A percentile compares a stretch with the other conserved stretches of the same genome.
phyloP scores from a whole-genome alignment of 1,140 invertebrate species.

The Cepaea nemoralis region DNA sequence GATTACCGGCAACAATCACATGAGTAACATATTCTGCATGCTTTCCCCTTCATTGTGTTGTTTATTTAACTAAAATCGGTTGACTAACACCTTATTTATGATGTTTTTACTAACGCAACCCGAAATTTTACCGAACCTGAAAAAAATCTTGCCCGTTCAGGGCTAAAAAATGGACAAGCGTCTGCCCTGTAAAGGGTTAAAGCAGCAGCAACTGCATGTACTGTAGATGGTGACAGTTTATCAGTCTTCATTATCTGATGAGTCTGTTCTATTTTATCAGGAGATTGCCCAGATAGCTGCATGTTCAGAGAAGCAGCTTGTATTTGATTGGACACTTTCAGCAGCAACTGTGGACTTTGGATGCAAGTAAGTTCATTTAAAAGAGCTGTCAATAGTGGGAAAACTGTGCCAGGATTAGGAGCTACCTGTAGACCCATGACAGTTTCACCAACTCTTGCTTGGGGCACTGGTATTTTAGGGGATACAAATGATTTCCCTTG shows the following conservation, averaged over 20 bases:
- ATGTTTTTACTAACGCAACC: too few relatives aligned
- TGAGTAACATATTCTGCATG: too few relatives aligned
- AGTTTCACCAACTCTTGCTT: conserved; percentile 14
- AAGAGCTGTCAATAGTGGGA: conserved; percentile 62
- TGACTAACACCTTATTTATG: too few relatives aligned
- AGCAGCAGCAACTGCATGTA: conserved; percentile 29
- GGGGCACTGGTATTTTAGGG: neutral
- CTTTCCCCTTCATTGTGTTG: too few relatives aligned
- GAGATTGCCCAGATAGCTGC: neutral
- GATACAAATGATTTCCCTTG: neutral
- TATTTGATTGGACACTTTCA: conserved; percentile 53
- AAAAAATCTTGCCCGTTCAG: too few relatives aligned
- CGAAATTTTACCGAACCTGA: too few relatives aligned
- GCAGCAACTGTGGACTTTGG: conserved; percentile 56
- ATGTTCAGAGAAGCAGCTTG: conserved; percentile 16
- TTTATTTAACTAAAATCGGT: too few relatives aligned
- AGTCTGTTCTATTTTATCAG: neutral
- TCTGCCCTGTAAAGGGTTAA: too few relatives aligned
- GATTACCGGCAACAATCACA: too few relatives aligned
- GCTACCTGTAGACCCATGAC: conserved; percentile 20
- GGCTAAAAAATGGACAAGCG: too few relatives aligned
- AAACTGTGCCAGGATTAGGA: conserved; percentile 43
- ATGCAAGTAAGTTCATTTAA: conserved; percentile 60
- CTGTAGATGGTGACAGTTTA: conserved; percentile 19
- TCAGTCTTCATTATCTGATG: neutral